Conservation (phyloP, 2,797 vertebrate species). For the Salmo trutta region DNA sequence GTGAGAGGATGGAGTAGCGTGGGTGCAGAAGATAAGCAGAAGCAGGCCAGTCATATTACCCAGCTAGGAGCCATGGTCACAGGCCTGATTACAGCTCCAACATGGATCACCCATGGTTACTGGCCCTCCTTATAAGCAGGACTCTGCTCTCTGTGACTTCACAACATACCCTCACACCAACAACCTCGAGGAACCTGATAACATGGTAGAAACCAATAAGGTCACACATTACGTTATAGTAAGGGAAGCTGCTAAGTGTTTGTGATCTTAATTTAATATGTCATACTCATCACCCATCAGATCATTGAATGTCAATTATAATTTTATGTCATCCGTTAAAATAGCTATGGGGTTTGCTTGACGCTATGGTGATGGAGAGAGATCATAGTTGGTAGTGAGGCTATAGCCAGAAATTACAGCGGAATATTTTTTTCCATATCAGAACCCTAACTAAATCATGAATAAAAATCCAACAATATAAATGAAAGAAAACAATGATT, state of each 20-base stretch:
- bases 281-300: neutral
- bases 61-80: slow-evolving; percentile 66
- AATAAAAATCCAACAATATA: neutral
- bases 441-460: neutral
- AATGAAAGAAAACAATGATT: neutral
- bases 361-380: neutral
- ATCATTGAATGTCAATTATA: neutral
- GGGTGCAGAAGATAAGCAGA: slow-evolving; percentile 65
- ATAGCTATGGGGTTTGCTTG: neutral
- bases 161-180: slow-evolving; percentile 42
- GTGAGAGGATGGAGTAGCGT: slow-evolving; percentile 38
- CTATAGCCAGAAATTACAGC: neutral
- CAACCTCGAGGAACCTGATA: slow-evolving; percentile 22
- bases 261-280: neutral
- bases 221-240: neutral
- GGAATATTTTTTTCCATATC: neutral
- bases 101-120: slow-evolving; percentile 26
- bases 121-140: slow-evolving; percentile 50
- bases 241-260: neutral
- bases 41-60: slow-evolving; percentile 53
- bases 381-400: neutral
- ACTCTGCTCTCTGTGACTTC: slow-evolving; percentile 33
- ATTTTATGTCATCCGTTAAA: neutral
- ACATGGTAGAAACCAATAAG: slow-evolving; percentile 26
- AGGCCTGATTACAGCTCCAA: slow-evolving; percentile 62